A percentile compares a stretch with the other conserved stretches of the same genome.
Conservation (phyloP, 2,888 invertebrate genomes). For the Dicyrtoma fusca region DNA sequence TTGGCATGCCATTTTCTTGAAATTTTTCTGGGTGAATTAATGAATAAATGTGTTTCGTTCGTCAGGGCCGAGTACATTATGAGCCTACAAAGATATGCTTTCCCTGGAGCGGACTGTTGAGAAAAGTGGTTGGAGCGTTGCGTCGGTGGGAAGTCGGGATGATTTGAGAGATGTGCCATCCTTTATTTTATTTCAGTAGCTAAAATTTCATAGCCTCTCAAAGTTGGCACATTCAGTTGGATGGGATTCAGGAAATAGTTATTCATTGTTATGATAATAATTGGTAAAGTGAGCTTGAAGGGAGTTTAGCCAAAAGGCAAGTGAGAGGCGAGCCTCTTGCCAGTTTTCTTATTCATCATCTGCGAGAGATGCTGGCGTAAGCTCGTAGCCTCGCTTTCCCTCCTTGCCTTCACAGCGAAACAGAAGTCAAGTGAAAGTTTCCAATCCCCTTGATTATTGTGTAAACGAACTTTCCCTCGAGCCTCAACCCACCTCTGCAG, state of each 20-base stretch:
- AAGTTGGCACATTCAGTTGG: constrained; percentile 5
- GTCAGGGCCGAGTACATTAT: no score
- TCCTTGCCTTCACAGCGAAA: constrained; percentile 22
- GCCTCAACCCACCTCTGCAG: constrained; percentile 1
- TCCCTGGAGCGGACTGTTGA: neutral
- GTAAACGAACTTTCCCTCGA: constrained; percentile 36
- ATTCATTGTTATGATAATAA: constrained; percentile 22
- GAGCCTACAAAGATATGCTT: no score
- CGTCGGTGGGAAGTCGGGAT: neutral
- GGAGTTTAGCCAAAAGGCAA: constrained; percentile 14
- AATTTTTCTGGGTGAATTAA: no score
- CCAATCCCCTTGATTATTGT: constrained; percentile 38
- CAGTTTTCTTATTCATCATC: constrained; percentile 33
- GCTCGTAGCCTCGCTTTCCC: constrained; percentile 16
- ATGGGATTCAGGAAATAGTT: neutral
- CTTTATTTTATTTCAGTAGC: neutral
- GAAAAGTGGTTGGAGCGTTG: neutral
- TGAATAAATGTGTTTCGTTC: no score
- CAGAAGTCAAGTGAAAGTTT: constrained; percentile 35
- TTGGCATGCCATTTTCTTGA: neutral
- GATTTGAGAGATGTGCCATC: neutral
- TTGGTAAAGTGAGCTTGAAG: constrained; percentile 15
- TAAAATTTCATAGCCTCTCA: neutral
- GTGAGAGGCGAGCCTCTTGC: constrained; percentile 22
- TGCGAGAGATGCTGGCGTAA: constrained; percentile 20